Conservation (phyloP, 2,113 vertebrate species). For the Astur gentilis region DNA sequence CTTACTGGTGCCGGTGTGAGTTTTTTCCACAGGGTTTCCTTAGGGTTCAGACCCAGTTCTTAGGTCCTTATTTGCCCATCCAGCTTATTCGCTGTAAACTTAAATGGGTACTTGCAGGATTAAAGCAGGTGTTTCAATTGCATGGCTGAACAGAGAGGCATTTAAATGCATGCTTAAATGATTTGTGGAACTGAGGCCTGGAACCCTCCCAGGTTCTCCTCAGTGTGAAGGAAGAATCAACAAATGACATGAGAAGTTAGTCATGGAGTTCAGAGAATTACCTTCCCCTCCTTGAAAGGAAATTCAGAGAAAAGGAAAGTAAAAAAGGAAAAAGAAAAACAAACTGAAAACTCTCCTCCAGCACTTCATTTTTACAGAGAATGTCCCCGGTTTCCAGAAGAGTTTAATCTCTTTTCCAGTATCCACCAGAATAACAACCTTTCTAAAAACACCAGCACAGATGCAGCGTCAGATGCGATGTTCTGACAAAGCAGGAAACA, state of each 20-base stretch:
- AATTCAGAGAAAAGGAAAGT: neutral
- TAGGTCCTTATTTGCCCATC: accelerated
- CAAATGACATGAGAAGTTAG: neutral
- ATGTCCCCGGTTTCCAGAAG: neutral
- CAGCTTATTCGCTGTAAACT: neutral
- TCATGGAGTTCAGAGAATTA: neutral
- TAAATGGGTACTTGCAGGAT: neutral
- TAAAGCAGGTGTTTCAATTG: neutral
- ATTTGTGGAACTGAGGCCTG: neutral
- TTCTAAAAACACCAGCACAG: neutral
- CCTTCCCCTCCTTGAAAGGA: neutral
- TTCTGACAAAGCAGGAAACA: constrained; percentile 61
- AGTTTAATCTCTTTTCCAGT: constrained; percentile 41
- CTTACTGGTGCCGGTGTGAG: neutral
- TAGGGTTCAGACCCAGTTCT: neutral
- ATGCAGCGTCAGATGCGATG: neutral
- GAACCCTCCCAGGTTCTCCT: neutral
- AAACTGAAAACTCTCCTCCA: neutral
- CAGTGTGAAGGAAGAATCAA: neutral
- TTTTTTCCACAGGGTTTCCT: neutral
- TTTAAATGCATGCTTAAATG: neutral
- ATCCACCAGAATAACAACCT: neutral
- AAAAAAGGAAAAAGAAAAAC: neutral
- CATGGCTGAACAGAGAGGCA: neutral
- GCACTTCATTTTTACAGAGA: constrained; percentile 17